Evolutionary conservation across 2,797 vertebrate genomes (phyloP), one percentile per base, ranked within the genome.

Genomic region (Trachurus trachurus): DNA sequence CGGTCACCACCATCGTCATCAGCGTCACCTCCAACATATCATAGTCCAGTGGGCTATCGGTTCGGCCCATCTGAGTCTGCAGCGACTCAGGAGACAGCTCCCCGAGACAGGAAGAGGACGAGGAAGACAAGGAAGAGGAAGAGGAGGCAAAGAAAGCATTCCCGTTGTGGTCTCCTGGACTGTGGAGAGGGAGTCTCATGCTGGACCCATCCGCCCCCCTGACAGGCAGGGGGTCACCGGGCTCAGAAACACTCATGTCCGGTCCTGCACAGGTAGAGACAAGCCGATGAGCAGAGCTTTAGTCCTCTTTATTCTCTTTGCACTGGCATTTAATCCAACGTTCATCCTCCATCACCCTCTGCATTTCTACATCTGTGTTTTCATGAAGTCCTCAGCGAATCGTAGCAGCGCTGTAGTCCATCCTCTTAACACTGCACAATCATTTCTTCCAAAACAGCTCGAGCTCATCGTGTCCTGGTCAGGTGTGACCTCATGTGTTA

Each of bases 151-250:
- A 37, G 4, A 90, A 94, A 9, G 89, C 88, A 47, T 96, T 96
- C 49, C 95, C 94, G 60, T 96, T 96, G 82, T 92, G 92, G 84
- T 96, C 95, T 17, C 90, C 93, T n/a, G 78, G 31, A 4, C 37
- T 50, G 77, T 92, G 86, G n/a, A 97, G 89, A 31, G 92, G 83
- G 0, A 95, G 86, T 71, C 87, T 93, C 76, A 95, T 92, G 76
- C 74, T 82, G 15, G 83, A 78, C 4, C 76, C 53, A 12, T 26
- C 81, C 60, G 39, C 72, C 1, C 39, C 66, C 22, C 59, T 47
- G 11, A 52, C 31, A 1, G 66, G 39, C 78, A 78, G 58, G 13
- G 45, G 22, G 39, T 86, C 72, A 17, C 13, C 0, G 13, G 81
- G 49, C 57, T 83, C 82, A 65, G 85, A 70, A 9, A 85, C 60